Base-by-base conservation (phyloP, 2,888 invertebrate genomes). In the Lymantria monacha region DNA sequence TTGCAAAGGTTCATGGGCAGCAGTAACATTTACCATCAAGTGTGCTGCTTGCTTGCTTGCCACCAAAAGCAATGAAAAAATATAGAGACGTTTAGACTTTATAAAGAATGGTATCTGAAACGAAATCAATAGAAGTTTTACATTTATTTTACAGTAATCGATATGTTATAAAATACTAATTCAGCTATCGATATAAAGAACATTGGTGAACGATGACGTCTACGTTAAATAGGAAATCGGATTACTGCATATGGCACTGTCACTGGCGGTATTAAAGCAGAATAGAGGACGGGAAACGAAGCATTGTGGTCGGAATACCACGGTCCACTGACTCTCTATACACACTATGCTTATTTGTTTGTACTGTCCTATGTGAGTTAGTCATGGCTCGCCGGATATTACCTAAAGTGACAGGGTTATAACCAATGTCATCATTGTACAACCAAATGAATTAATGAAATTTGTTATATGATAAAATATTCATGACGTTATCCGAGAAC, bases 221-320 rank as follows among this genome's bases (percentile, higher is more conserved):
- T 36, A 5, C 36, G n/a, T 53, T 59, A 56, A 59, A 63, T 65
- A 61, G 65, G 55, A 72, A 72, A 72, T 72, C 66, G 66, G 68
- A 75, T 75, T 71, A 70, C 54, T 52, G 55, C 63, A 71, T 66
- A 69, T 67, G 61, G 51, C 48, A 53, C 22, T 60, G 64, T 63
- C 63, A 65, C 63, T 61, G 63, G 61, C 59, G 50, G 58, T 43
- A 30, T 44, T 30, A 44, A 40, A 48, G 53, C 45, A 36, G 61
- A 57, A 67, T 62, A 61, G 59, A 59, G 65, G 59, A 49, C 74
- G 68, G 72, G 74, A 76, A 73, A 68, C 69, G 67, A 58, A 53
- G 64, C 69, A 74, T 74, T 75, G 72, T 75, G 67, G 59, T 58
- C 52, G 61, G 57, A 61, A 64, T 55, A 67, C 51, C 62, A 57